These are phyloP conservation scores for Lagopus leucura DNA, from an alignment of 2,113 vertebrate species.

Conservation along the genomic window DNA sequence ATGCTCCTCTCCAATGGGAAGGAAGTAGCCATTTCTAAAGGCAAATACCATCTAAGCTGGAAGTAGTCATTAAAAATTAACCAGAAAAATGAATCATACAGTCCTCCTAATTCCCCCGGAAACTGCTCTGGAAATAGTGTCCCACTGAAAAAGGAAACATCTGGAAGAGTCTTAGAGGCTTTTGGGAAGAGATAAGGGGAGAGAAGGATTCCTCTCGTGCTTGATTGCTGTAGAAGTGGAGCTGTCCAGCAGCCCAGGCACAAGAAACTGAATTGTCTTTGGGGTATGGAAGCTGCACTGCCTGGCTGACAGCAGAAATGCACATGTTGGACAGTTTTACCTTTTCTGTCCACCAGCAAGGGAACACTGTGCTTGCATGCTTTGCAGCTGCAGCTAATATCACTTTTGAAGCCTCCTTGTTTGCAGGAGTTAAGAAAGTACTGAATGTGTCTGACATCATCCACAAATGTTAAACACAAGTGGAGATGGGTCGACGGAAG, in stretches of 20 bases:
- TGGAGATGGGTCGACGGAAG: neutral
- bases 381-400: neutral
- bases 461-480: slow-evolving; percentile 13
- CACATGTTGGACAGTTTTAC: neutral
- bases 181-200: neutral
- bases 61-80: neutral
- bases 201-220: neutral
- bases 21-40: neutral
- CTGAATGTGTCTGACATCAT: slow-evolving; percentile 14
- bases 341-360: neutral
- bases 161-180: neutral
- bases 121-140: neutral
- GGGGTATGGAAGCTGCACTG: rapidly evolving
- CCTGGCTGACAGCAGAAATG: neutral
- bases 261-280: rapidly evolving
- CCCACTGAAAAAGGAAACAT: neutral
- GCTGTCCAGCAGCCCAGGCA: slow-evolving; percentile 72
- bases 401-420: neutral
- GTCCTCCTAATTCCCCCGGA: neutral
- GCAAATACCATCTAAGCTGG: neutral
- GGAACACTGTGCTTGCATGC: neutral
- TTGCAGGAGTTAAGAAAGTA: neutral
- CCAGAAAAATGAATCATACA: neutral
- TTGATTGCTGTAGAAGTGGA: neutral
- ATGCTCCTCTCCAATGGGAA: neutral